Evolutionary conservation across 1,140 invertebrate genomes (phyloP).

Genomic region (Leptestheria dahalacensis): DNA sequence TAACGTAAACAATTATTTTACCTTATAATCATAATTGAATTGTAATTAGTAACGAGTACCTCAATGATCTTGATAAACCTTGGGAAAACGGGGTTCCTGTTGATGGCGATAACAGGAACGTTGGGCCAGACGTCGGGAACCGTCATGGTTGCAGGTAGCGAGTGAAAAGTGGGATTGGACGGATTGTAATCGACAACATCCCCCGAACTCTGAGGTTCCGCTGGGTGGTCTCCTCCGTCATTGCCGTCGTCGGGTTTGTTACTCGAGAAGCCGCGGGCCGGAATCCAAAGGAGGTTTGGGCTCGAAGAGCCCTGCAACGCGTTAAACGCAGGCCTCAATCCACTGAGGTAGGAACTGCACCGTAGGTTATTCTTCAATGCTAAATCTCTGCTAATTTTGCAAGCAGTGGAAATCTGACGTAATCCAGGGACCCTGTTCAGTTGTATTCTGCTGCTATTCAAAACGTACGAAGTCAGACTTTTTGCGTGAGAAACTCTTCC

Average conservation of each 20-base stretch:
- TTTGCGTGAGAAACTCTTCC: too few relatives aligned
- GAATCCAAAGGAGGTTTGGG: too few relatives aligned
- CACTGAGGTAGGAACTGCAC: too few relatives aligned
- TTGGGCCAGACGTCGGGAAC: slow-evolving; percentile 95
- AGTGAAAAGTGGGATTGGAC: slow-evolving; percentile 3
- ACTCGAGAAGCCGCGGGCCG: too few relatives aligned
- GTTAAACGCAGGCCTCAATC: too few relatives aligned
- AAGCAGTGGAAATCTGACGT: too few relatives aligned
- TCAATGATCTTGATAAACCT: slow-evolving; percentile 96
- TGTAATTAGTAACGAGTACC: slow-evolving; percentile 32
- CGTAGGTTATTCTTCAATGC: too few relatives aligned
- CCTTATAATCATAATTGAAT: background rate
- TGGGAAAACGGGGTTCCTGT: slow-evolving; percentile 90
- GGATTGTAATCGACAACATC: background rate
- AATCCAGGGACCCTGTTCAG: too few relatives aligned
- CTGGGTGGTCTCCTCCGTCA: background rate
- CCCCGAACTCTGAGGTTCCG: background rate
- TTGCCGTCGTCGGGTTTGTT: background rate
- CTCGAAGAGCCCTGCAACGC: too few relatives aligned
- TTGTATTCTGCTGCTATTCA: too few relatives aligned
- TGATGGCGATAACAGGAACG: slow-evolving; percentile 87
- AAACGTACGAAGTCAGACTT: too few relatives aligned
- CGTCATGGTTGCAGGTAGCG: slow-evolving; percentile 65
- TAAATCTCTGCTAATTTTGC: too few relatives aligned
- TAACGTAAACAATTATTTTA: slow-evolving; percentile 14